phyloP scores from a whole-genome alignment of 2,888 invertebrate species.

The Salpingus planirostris region DNA sequence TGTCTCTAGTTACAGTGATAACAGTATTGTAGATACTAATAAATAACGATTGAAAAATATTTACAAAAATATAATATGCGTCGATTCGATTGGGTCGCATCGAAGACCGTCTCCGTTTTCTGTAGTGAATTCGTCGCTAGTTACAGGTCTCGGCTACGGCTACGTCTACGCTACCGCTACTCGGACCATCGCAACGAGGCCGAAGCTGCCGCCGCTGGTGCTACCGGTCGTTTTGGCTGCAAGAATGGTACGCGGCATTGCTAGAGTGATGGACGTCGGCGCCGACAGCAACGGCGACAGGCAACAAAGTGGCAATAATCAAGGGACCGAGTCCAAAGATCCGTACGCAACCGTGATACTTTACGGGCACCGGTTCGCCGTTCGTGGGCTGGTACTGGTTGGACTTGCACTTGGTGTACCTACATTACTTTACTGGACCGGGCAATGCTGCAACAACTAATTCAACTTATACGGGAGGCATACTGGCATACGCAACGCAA shows the following conservation, averaged over 20 bases:
- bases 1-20: no score
- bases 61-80: slow-evolving; percentile 1
- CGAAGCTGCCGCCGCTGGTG: slow-evolving; percentile 10
- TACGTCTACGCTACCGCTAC: slow-evolving; percentile 15
- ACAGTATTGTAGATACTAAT: background rate
- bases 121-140: slow-evolving; percentile 13
- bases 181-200: slow-evolving; percentile 6
- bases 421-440: slow-evolving; percentile 19
- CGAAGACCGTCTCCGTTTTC: slow-evolving; percentile 7
- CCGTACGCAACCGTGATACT: slow-evolving; percentile 10
- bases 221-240: slow-evolving; percentile 1
- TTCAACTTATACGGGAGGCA: slow-evolving; percentile 34
- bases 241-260: no score
- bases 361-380: slow-evolving; percentile 11
- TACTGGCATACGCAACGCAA: slow-evolving; percentile 30
- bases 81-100: slow-evolving; percentile 4
- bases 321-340: slow-evolving; percentile 8
- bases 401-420: slow-evolving; percentile 13
- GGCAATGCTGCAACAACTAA: slow-evolving; percentile 32
- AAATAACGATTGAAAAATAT: background rate
- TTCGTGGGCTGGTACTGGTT: slow-evolving; percentile 10
- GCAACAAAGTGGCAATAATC: slow-evolving; percentile 10
- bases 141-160: slow-evolving; percentile 17
- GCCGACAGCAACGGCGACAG: slow-evolving; percentile 12
- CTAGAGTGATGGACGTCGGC: background rate